Evolutionary conservation across 2,113 vertebrate genomes (phyloP).

Genomic region (Scolopax mira): DNA sequence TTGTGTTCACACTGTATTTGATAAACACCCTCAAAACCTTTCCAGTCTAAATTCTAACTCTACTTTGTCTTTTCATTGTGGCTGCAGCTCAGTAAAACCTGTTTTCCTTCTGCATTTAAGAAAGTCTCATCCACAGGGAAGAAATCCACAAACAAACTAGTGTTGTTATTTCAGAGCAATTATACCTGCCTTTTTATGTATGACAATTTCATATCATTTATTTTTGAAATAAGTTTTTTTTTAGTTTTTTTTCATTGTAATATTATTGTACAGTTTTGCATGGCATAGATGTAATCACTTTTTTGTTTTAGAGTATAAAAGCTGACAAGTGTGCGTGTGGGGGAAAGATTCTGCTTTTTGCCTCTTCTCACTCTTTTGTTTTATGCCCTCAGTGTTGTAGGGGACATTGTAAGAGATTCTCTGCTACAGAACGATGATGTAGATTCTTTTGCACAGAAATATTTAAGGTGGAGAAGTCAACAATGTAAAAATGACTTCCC

Average conservation of each 20-base stretch:
- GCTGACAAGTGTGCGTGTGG: slow-evolving; percentile 70
- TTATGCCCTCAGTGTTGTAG: slow-evolving; percentile 79
- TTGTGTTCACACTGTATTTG: background rate
- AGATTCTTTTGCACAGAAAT: slow-evolving; percentile 97
- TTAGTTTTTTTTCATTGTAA: slow-evolving; percentile 87
- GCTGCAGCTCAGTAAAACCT: background rate
- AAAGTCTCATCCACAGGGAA: slow-evolving; percentile 36
- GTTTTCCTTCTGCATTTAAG: background rate
- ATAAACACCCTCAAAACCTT: background rate
- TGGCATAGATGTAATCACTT: slow-evolving; percentile 95
- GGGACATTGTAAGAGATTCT: slow-evolving; percentile 88
- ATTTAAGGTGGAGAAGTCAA: slow-evolving; percentile 93
- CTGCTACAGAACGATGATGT: slow-evolving; percentile 87
- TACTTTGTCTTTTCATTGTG: background rate
- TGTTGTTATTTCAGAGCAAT: slow-evolving; percentile 82
- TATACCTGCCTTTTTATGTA: slow-evolving; percentile 90
- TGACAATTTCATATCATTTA: slow-evolving; percentile 87
- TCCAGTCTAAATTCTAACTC: background rate
- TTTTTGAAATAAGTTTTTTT: slow-evolving; percentile 75
- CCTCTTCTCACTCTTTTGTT: slow-evolving; percentile 80
- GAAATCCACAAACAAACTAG: slow-evolving; percentile 68
- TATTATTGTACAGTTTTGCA: slow-evolving; percentile 99
- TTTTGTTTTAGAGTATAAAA: slow-evolving; percentile 76
- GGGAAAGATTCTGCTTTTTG: slow-evolving; percentile 69
- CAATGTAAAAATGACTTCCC: slow-evolving; percentile 84